Base-by-base conservation (phyloP, 2,113 vertebrate genomes). In the Girardinichthys multiradiatus region DNA sequence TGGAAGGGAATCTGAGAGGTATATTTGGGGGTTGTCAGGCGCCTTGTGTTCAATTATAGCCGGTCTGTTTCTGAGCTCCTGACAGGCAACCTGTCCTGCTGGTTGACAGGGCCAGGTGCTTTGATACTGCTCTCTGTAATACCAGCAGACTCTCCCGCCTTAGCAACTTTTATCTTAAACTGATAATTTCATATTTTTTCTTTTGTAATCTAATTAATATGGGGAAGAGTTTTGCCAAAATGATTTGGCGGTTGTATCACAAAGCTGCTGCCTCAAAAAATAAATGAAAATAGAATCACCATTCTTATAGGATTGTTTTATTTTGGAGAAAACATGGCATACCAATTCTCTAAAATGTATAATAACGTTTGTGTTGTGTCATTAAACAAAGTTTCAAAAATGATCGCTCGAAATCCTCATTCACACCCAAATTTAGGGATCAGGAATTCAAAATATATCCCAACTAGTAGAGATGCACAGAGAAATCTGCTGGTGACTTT, bases 21-120 rank as follows among this genome's bases (percentile, higher is more conserved):
- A 63, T 67, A 64, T 80, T 75, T 80, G 77, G 77, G 74, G 83
- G 82, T 81, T 84, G 89, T 91, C 89, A 87, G 74, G 27, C 9
- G 72, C 72, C 77, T 82, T 61, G 73, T 80, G 88, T 90, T 90
- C 90, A 91, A 92, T 93, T 89, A 87, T 63, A 74, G 45, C 61
- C 72, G 39, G 64, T 68, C 48, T 54, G 24, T 21, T 77, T 29
- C 42, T 17, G 77, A 81, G 69, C 6, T 4, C 57, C 77, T 86
- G 90, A 91, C 91, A 85, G 79, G 81, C 84, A 61, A 80, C 79
- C 89, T 86, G 86, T 80, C 67, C 79, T 76, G 68, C 83, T 87
- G 74, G 84, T 89, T 82, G 83, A 72, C 74, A 70, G 48, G 48
- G 6, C 48, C 48, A 54, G 48, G 48, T 54, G 48, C 48, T 54